Percentiles rank a stretch among this genome's conserved stretches.
These are phyloP conservation scores for Hymenochirus boettgeri DNA, from an alignment of 2,113 vertebrate species.

Conservation along the genomic window DNA sequence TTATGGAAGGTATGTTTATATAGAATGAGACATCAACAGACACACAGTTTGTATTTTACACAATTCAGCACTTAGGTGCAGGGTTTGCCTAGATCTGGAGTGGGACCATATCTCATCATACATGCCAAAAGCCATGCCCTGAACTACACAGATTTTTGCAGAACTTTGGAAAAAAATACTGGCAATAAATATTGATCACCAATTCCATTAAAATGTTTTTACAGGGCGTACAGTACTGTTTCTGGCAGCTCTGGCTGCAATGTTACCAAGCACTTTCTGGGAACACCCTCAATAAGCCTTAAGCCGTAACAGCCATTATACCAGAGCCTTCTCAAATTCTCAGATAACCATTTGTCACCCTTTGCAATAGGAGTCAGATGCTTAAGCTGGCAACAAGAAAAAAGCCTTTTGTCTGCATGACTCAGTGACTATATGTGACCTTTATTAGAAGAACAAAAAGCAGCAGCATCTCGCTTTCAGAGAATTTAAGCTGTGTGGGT, in stretches of 20 bases:
- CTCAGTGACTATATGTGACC: slow-evolving; percentile 26
- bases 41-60: no score
- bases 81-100: no score
- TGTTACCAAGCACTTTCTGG: not conserved
- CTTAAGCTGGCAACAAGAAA: slow-evolving; percentile 19
- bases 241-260: not conserved
- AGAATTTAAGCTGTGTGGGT: slow-evolving; percentile 15
- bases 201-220: no score
- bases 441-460: slow-evolving; percentile 16
- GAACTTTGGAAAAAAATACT: no score
- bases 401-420: slow-evolving; percentile 6
- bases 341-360: slow-evolving; percentile 8
- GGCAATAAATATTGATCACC: no score
- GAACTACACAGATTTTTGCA: no score
- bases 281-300: not conserved
- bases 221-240: not conserved
- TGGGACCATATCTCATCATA: no score
- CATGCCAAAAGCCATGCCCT: no score
- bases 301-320: not conserved
- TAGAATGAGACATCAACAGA: no score
- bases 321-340: not conserved
- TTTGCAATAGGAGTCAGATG: slow-evolving; percentile 25
- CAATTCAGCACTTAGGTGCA: no score
- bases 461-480: not conserved
- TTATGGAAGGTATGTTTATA: no score